phyloP scores from a whole-genome alignment of 2,113 vertebrate species.

The Notiomystis cincta region DNA sequence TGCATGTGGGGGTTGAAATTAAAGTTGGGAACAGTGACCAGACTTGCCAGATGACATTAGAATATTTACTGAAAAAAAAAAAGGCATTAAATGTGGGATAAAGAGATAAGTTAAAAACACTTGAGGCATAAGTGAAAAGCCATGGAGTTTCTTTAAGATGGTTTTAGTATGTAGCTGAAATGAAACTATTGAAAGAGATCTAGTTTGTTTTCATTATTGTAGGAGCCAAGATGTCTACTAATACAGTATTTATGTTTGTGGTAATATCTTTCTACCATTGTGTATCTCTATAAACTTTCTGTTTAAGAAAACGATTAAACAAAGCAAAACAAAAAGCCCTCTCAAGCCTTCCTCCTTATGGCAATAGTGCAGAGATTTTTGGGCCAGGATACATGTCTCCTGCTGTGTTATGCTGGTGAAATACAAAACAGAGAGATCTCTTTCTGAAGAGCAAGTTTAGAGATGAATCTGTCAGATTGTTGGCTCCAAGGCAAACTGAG shows the following conservation, averaged over 20 bases:
- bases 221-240: slow-evolving; percentile 28
- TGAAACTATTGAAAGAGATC: neutral
- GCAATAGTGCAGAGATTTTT: neutral
- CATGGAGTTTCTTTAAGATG: neutral
- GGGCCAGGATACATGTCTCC: neutral
- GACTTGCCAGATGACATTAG: neutral
- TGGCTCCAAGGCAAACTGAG: slow-evolving; percentile 20
- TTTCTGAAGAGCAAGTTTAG: slow-evolving; percentile 7
- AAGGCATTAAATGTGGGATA: neutral
- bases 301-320: neutral
- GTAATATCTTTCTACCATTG: neutral
- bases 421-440: neutral
- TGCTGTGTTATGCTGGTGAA: neutral
- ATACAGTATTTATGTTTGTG: slow-evolving; percentile 34
- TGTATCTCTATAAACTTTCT: slow-evolving; percentile 33
- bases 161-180: neutral
- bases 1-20: neutral
- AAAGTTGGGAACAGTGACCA: neutral
- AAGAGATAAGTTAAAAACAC: neutral
- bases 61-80: neutral
- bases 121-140: slow-evolving; percentile 18
- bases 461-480: slow-evolving; percentile 29
- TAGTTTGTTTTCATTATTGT: slow-evolving; percentile 26
- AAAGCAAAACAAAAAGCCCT: slow-evolving; percentile 9
- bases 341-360: neutral